Evolutionary conservation across 1,140 invertebrate species (phyloP).

Genomic region (Heliconius hewitsoni): DNA sequence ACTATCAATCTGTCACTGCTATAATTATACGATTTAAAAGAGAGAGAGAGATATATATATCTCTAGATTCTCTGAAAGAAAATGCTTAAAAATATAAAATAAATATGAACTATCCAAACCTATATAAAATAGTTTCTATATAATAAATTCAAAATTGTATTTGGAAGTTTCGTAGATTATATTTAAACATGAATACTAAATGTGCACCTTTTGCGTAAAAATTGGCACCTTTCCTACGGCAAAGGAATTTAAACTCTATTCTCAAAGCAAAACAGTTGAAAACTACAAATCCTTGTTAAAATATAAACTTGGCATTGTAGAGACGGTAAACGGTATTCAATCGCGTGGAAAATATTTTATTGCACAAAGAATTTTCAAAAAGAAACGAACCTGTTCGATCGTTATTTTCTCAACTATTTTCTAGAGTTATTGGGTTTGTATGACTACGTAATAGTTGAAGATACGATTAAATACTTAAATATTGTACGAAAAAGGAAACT

Average conservation of each 20-base stretch:
- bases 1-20: no score
- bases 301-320: slow-evolving; percentile 18
- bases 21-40: no score
- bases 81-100: not conserved
- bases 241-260: not conserved
- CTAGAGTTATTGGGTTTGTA: not conserved
- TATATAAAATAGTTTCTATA: not conserved
- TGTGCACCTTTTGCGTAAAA: slow-evolving; percentile 19
- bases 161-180: slow-evolving; percentile 17
- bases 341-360: slow-evolving; percentile 21
- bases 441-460: not conserved
- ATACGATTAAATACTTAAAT: not conserved
- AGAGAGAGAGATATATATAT: no score
- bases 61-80: no score
- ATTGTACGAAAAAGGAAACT: not conserved
- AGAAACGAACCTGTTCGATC: slow-evolving; percentile 9
- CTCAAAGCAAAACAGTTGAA: not conserved
- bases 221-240: not conserved
- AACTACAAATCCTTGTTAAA: not conserved
- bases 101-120: not conserved
- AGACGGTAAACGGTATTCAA: slow-evolving; percentile 20
- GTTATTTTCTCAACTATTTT: slow-evolving; percentile 15
- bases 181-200: slow-evolving; percentile 23
- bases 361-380: slow-evolving; percentile 17
- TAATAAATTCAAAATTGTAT: slow-evolving; percentile 16